These are phyloP conservation scores for Epinotia bilunana DNA, from an alignment of 2,888 invertebrate genomes.

Conservation along the genomic window DNA sequence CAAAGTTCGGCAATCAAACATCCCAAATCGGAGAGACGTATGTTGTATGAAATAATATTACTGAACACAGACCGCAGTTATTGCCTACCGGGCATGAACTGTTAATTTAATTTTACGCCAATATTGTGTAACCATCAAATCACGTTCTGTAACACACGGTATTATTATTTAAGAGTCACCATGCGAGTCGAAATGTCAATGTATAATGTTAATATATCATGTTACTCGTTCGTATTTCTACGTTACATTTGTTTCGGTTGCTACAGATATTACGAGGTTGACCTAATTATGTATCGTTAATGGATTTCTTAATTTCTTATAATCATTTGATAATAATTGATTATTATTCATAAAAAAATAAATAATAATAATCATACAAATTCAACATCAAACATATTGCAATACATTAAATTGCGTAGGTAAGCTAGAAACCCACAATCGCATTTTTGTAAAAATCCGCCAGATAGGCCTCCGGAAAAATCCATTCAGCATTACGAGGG, in stretches of 20 bases:
- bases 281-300: conserved; percentile 16
- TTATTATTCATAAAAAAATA: too few species aligned
- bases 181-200: not conserved
- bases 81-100: conserved; percentile 14
- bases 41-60: conserved; percentile 23
- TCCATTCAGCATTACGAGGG: conserved; percentile 42
- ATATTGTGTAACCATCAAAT: not conserved
- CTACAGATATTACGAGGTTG: not conserved
- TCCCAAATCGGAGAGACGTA: conserved; percentile 8
- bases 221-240: conserved; percentile 22
- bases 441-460: conserved; percentile 31
- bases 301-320: too few species aligned
- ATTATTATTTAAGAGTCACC: conserved; percentile 3
- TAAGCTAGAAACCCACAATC: conserved; percentile 35
- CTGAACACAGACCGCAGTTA: conserved; percentile 19
- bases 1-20: conserved; percentile 22
- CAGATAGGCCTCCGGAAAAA: conserved; percentile 11
- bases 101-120: conserved; percentile 15
- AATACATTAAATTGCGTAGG: conserved; percentile 21
- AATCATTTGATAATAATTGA: too few species aligned
- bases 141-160: conserved; percentile 3
- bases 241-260: conserved; percentile 6
- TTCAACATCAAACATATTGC: conserved; percentile 35
- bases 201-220: conserved; percentile 21
- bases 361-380: conserved; percentile 18